Conservation (phyloP, 2,797 vertebrate species). For the Galaxias olidus region DNA sequence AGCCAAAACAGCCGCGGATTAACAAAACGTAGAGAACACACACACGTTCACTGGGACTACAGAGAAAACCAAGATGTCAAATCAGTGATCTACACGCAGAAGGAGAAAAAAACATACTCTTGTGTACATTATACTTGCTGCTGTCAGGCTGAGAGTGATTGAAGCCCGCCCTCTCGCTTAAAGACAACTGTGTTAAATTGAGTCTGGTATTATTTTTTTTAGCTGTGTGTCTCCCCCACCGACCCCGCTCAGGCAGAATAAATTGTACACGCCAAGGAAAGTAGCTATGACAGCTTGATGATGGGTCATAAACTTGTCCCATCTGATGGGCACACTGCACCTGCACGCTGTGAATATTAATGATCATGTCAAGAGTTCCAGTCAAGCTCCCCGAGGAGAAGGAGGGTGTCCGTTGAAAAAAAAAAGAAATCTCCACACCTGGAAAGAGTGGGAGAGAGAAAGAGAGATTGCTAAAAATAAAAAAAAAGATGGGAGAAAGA, state of each 20-base stretch:
- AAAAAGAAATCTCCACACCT: too few species aligned
- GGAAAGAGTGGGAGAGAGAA: too few species aligned
- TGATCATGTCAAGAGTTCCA: conserved; percentile 6
- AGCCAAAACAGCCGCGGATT: too few species aligned
- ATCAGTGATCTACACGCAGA: too few species aligned
- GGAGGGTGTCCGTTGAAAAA: too few species aligned
- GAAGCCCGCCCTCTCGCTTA: conserved; percentile 31
- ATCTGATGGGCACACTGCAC: conserved; percentile 27
- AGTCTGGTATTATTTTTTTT: conserved; percentile 28
- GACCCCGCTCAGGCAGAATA: conserved; percentile 9
- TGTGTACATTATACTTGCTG: conserved; percentile 12
- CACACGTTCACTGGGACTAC: too few species aligned
- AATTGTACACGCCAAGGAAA: conserved; percentile 36
- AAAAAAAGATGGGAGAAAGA: too few species aligned
- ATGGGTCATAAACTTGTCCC: conserved; percentile 24
- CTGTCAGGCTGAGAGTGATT: conserved; percentile 33
- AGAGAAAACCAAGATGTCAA: too few species aligned
- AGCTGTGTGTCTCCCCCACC: conserved; percentile 20
- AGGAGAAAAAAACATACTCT: conserved; percentile 1
- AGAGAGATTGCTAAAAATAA: too few species aligned
- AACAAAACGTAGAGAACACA: too few species aligned
- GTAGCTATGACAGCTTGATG: conserved; percentile 34
- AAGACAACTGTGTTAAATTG: conserved; percentile 36
- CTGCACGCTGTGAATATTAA: conserved; percentile 27
- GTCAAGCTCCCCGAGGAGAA: too few species aligned